Conservation (phyloP, 30 jellyfish, hydroid and myxozoan species). For the Aurelia sp. region DNA sequence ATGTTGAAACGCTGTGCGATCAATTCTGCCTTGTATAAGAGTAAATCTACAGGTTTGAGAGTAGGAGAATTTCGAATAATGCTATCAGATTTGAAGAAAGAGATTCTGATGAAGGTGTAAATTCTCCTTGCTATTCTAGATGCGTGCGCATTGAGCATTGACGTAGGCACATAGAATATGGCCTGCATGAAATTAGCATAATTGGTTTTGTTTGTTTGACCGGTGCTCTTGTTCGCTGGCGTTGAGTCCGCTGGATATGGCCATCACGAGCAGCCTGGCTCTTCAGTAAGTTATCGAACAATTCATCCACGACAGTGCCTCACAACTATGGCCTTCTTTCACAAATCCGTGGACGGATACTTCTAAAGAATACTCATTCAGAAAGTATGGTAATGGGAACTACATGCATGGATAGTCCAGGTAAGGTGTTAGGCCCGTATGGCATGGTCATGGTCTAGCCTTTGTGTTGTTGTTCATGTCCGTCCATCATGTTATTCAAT, state of each 20-base stretch:
- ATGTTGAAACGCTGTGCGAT: not conserved
- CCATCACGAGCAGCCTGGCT: too few relatives aligned
- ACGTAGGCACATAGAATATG: conserved; percentile 12
- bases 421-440: conserved; percentile 31
- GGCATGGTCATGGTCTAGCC: too few relatives aligned
- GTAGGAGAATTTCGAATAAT: conserved; percentile 9
- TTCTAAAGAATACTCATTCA: not conserved
- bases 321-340: too few relatives aligned
- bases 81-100: not conserved
- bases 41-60: conserved; percentile 56
- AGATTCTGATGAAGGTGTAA: conserved; percentile 1
- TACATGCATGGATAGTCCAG: conserved; percentile 84
- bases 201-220: conserved; percentile 2
- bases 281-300: not conserved
- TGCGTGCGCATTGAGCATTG: conserved; percentile 61
- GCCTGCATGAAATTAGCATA: conserved; percentile 46
- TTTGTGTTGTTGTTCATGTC: too few relatives aligned
- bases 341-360: not conserved
- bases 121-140: not conserved
- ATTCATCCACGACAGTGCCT: not conserved
- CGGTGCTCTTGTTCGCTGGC: conserved; percentile 10
- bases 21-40: conserved; percentile 39
- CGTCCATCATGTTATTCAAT: too few relatives aligned
- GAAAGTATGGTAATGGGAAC: conserved; percentile 97
- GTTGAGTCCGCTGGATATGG: too few relatives aligned